Base-by-base conservation (phyloP, 2,113 vertebrate genomes). In the Mormyrus iriodes region DNA sequence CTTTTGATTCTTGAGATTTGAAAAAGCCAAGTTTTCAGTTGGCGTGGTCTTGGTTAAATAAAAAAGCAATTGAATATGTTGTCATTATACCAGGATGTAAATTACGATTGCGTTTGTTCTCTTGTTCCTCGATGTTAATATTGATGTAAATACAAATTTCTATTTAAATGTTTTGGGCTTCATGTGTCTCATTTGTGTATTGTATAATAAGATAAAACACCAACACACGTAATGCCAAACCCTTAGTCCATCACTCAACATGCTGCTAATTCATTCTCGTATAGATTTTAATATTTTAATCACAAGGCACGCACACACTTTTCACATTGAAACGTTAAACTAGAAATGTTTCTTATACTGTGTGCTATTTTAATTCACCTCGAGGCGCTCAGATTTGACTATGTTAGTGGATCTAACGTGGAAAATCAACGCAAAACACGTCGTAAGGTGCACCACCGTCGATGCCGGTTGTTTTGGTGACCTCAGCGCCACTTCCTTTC, bases 71-170 rank as follows among this genome's bases (percentile, higher is more conserved):
- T 69, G 92, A 93, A 91, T 94, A 93, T 94, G 94, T 92, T 95
- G 94, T 94, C 92, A 92, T 95, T 94, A 69, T 95, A 95, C 93
- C 93, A 95, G 92, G 94, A 96, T 97, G 95, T 97, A 96, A 96
- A 96, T 96, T 96, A 92, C 95, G 96, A 94, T 95, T 92, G 90
- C 92, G 94, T 90, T 90, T 94, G 82, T 95, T 95, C 93, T 95
- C 95, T 95, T 94, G 94, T 95, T 94, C 95, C 95, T 96, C 93
- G 94, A 95, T 97, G 97, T 97, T 96, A 96, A 97, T 97, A 97
- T 97, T 95, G 90, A 95, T 98, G 98, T 98, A 99, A 99, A 99
- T 99, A 98, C 97, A 99, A 96, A 97, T 97, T 99, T 98, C 95
- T 99, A 97, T 99, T 98, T 98, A 98, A 98, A 97, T 95, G 92